Conservation (phyloP, 2,113 vertebrate genomes). For the Taurulus bubalis region DNA sequence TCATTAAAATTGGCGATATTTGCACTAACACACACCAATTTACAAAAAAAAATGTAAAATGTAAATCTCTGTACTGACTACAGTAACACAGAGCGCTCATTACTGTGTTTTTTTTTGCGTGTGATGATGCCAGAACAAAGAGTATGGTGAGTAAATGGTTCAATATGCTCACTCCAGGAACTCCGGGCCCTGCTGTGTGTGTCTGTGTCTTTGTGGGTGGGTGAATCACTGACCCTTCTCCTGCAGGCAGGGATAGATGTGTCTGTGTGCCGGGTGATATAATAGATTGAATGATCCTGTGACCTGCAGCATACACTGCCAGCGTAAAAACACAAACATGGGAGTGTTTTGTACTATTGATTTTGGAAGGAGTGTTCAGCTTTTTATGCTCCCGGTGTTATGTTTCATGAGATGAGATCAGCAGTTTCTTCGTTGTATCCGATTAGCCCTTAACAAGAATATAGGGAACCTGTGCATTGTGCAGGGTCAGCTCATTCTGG, state of each 20-base stretch:
- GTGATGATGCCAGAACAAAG: slow-evolving; percentile 19
- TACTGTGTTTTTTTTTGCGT: background rate
- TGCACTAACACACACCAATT: background rate
- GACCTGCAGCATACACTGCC: slow-evolving; percentile 52
- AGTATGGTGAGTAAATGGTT: slow-evolving; percentile 44
- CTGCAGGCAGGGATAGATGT: slow-evolving; percentile 49
- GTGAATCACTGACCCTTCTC: slow-evolving; percentile 63
- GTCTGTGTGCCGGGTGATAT: slow-evolving; percentile 56
- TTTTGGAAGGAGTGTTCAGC: slow-evolving; percentile 31
- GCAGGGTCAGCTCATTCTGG: slow-evolving; percentile 6
- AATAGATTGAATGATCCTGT: slow-evolving; percentile 60
- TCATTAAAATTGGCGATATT: background rate
- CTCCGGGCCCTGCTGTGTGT: slow-evolving; percentile 20
- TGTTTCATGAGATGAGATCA: slow-evolving; percentile 39
- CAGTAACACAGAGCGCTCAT: slow-evolving; percentile 3
- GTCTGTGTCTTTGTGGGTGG: slow-evolving; percentile 25
- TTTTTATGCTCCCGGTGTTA: slow-evolving; percentile 30
- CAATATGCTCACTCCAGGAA: slow-evolving; percentile 63
- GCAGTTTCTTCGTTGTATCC: slow-evolving; percentile 5
- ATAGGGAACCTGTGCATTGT: background rate
- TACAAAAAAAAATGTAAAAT: background rate
- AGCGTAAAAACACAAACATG: slow-evolving; percentile 41
- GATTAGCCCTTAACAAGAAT: slow-evolving; percentile 6
- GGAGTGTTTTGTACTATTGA: slow-evolving; percentile 50
- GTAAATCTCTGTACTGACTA: background rate